A percentile compares a stretch with the other conserved stretches of the same genome.
Evolutionary conservation across 2,888 invertebrate species (phyloP).

Genomic region (Athrips mouffetella): DNA sequence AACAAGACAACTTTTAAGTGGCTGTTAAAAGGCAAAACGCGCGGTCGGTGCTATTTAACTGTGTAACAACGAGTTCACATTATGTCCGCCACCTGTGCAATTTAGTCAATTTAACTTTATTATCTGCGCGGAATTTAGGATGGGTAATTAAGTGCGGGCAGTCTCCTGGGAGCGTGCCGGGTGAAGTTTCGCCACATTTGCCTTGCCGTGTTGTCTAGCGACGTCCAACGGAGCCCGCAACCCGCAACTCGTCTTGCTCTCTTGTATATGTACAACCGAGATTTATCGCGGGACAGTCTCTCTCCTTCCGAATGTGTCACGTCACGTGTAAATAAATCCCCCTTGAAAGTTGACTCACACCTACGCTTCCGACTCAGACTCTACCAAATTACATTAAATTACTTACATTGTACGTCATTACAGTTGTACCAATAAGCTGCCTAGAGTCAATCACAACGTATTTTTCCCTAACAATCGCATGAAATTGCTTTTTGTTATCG

Average conservation of each 20-base stretch:
- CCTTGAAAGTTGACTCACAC: constrained; percentile 5
- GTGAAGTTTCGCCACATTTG: constrained; percentile 39
- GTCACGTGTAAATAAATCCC: constrained; percentile 13
- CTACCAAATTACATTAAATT: constrained; percentile 3
- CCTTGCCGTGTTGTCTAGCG: constrained; percentile 30
- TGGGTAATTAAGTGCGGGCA: constrained; percentile 50
- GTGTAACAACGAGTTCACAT: constrained; percentile 35
- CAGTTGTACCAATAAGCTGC: constrained; percentile 4
- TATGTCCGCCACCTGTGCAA: constrained; percentile 53
- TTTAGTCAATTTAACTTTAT: constrained; percentile 65
- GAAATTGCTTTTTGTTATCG: constrained; percentile 2
- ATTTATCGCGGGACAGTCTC: constrained; percentile 31
- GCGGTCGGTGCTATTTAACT: constrained; percentile 41
- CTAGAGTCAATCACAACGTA: not conserved
- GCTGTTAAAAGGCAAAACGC: constrained; percentile 39
- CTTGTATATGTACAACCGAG: constrained; percentile 24
- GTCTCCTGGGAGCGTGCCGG: constrained; percentile 32
- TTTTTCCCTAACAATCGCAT: constrained; percentile 1
- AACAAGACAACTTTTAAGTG: constrained; percentile 35
- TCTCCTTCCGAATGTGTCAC: constrained; percentile 8
- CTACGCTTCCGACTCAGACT: not conserved
- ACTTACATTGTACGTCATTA: not conserved
- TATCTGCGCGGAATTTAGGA: constrained; percentile 51
- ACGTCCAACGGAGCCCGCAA: constrained; percentile 15
- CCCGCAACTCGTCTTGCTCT: constrained; percentile 4